Percentiles rank a stretch among this genome's conserved stretches.
phyloP scores from a whole-genome alignment of 2,113 vertebrate genomes.

The Heterotis niloticus region DNA sequence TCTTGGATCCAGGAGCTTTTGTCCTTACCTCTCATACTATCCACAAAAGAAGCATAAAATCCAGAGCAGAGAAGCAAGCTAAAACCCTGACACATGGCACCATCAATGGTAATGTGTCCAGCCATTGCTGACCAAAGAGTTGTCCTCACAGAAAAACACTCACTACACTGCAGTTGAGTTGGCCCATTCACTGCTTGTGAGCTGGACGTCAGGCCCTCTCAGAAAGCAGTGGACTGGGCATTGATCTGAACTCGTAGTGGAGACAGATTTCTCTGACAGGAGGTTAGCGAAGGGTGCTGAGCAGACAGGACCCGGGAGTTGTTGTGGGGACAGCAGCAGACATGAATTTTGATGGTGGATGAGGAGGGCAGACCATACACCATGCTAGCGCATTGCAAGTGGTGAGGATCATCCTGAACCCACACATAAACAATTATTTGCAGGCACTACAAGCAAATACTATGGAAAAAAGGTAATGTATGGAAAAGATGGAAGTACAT shows the following conservation, averaged over 20 bases:
- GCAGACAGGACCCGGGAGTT: neutral
- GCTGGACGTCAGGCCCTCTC: neutral
- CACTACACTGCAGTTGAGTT: neutral
- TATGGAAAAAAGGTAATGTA: too few species aligned
- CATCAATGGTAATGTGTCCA: too few species aligned
- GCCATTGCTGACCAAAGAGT: neutral
- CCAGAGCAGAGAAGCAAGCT: neutral
- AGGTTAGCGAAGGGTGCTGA: neutral
- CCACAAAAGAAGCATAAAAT: neutral
- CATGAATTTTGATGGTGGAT: neutral
- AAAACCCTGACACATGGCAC: neutral
- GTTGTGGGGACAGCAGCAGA: neutral
- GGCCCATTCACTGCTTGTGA: neutral
- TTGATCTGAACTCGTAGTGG: neutral
- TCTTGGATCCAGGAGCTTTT: neutral
- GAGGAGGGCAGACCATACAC: too few species aligned
- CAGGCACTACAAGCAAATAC: too few species aligned
- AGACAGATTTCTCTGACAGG: conserved; percentile 3
- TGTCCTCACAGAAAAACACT: too few species aligned
- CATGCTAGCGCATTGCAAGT: too few species aligned
- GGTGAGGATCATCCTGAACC: too few species aligned
- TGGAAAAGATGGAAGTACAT: too few species aligned
- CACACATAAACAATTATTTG: too few species aligned
- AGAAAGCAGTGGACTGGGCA: neutral
- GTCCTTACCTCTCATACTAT: too few species aligned